These are phyloP conservation scores for Lagenorhynchus albirostris DNA, from an alignment of 2,113 vertebrate species.

Conservation along the genomic window DNA sequence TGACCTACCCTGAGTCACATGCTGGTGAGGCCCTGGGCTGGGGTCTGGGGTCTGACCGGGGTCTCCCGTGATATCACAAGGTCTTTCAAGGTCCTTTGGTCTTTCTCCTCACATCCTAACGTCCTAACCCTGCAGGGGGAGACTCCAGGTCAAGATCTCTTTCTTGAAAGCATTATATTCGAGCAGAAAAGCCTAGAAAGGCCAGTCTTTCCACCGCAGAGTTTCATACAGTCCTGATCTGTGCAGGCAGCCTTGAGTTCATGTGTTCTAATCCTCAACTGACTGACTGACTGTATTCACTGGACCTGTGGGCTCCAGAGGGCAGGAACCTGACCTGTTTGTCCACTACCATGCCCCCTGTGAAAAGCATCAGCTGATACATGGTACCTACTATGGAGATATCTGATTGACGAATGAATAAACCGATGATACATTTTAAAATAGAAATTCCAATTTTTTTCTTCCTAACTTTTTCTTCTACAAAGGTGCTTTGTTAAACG, in stretches of 20 bases:
- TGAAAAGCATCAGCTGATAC: not conserved
- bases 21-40: not conserved
- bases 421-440: not conserved
- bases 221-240: not conserved
- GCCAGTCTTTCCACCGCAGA: not conserved
- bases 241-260: not conserved
- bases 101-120: not conserved
- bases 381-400: rapidly evolving
- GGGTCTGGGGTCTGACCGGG: not conserved
- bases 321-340: not conserved
- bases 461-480: not conserved
- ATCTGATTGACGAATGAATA: not conserved
- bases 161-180: not conserved
- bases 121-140: not conserved
- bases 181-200: not conserved
- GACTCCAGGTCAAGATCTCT: not conserved
- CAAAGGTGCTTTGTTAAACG: not conserved
- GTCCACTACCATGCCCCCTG: rapidly evolving
- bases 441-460: not conserved
- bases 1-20: not conserved
- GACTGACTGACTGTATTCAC: rapidly evolving
- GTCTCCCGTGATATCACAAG: not conserved
- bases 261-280: no score
- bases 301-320: not conserved
- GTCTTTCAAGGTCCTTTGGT: not conserved